Percentiles rank a stretch among this genome's conserved stretches.
Conservation (phyloP, 2,113 vertebrate genomes). For the Zeus faber region DNA sequence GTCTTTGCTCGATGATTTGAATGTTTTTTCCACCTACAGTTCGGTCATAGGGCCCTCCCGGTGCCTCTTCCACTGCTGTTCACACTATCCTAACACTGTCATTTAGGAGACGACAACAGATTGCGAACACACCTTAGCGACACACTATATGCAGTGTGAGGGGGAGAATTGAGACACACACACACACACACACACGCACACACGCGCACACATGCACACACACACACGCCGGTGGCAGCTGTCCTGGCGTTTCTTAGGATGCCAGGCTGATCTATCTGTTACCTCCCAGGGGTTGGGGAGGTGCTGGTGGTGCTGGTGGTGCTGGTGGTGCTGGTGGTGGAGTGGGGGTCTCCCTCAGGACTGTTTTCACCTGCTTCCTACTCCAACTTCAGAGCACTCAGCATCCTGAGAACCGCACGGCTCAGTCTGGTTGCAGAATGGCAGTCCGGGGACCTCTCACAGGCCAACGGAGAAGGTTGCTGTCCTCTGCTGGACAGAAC, state of each 20-base stretch:
- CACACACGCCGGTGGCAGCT: constrained; percentile 38
- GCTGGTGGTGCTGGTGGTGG: constrained; percentile 38
- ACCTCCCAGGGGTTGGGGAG: constrained; percentile 34
- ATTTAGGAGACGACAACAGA: constrained; percentile 52
- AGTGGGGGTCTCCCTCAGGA: constrained; percentile 42
- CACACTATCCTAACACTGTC: constrained; percentile 42
- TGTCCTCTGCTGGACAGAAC: constrained; percentile 14
- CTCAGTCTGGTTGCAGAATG: constrained; percentile 41
- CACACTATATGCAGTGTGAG: constrained; percentile 39
- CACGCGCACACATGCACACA: too few species aligned
- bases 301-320: constrained; percentile 27
- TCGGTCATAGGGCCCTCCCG: background rate
- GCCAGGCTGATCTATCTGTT: constrained; percentile 55
- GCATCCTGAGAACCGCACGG: constrained; percentile 36
- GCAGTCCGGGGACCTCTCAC: constrained; percentile 32
- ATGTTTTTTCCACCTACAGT: constrained; percentile 21
- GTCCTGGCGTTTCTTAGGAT: constrained; percentile 59
- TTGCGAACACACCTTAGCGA: constrained; percentile 31
- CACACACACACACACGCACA: too few species aligned
- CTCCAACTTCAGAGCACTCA: constrained; percentile 33
- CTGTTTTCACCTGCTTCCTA: constrained; percentile 52
- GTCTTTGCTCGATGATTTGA: background rate
- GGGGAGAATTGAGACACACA: constrained; percentile 28
- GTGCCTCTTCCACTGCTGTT: background rate
- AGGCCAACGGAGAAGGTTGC: constrained; percentile 13